Percentiles rank a stretch among this genome's conserved stretches.
These are phyloP conservation scores for Microplitis demolitor DNA, from an alignment of 1,140 invertebrate species.

Conservation along the genomic window DNA sequence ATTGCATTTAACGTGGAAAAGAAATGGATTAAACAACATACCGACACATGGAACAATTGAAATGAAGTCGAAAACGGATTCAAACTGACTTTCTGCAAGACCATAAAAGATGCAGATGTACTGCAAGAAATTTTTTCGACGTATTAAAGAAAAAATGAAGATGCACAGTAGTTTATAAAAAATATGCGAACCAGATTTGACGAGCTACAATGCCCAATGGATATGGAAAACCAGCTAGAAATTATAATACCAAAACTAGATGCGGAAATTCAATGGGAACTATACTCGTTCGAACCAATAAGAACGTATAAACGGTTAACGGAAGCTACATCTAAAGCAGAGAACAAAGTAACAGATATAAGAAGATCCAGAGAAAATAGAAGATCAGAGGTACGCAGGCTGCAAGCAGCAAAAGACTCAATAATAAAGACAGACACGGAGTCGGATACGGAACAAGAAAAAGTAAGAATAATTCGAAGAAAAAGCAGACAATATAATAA, in stretches of 20 bases:
- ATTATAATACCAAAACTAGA: background rate
- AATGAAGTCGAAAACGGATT: background rate
- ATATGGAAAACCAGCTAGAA: background rate
- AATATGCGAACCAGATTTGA: background rate
- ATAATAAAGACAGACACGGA: background rate
- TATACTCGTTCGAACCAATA: background rate
- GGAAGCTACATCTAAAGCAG: background rate
- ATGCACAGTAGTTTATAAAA: background rate
- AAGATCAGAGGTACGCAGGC: background rate
- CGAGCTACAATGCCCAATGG: background rate
- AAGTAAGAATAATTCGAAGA: background rate
- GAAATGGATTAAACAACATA: background rate
- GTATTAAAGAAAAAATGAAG: background rate
- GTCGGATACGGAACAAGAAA: background rate
- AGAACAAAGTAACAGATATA: background rate
- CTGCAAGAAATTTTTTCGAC: background rate
- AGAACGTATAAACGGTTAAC: background rate
- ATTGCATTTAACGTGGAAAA: background rate
- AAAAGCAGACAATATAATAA: background rate
- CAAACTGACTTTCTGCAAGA: background rate
- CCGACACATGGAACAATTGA: background rate
- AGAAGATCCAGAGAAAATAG: background rate
- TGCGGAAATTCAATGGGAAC: background rate
- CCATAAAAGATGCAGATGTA: background rate
- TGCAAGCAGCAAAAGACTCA: background rate